These are phyloP conservation scores for Alitta virens DNA, from an alignment of 2,888 invertebrate genomes.

Conservation along the genomic window DNA sequence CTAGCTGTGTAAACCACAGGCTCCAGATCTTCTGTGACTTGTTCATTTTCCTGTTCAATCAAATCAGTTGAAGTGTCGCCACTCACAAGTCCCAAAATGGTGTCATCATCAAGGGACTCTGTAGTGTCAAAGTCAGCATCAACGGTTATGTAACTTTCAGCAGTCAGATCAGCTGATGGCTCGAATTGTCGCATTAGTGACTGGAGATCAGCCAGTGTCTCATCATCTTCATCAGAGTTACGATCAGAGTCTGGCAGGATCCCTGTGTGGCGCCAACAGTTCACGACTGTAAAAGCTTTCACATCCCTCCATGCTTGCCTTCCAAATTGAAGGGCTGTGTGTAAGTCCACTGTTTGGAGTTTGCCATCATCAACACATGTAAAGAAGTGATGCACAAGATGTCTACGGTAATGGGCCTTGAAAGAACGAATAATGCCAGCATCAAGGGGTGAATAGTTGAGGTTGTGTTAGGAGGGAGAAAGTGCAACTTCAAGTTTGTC, in stretches of 20 bases:
- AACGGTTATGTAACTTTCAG: neutral
- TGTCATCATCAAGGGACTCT: neutral
- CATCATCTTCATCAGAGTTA: neutral
- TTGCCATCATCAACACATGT: conserved; percentile 12
- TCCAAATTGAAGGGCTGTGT: conserved; percentile 19
- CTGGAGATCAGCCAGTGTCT: neutral
- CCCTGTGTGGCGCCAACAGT: neutral
- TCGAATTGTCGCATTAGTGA: neutral
- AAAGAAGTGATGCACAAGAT: conserved; percentile 15
- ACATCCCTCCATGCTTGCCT: conserved; percentile 22
- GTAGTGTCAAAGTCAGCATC: neutral
- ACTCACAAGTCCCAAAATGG: neutral
- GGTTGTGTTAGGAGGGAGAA: conserved; percentile 30
- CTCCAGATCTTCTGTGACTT: neutral
- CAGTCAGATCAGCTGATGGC: neutral
- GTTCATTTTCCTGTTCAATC: neutral
- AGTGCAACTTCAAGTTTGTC: conserved; percentile 19
- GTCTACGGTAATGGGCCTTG: conserved; percentile 22
- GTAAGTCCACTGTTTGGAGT: conserved; percentile 17
- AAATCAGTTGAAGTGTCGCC: neutral
- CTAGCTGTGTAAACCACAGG: neutral
- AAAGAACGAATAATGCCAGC: conserved; percentile 28
- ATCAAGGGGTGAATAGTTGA: conserved; percentile 30
- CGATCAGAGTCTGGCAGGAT: neutral
- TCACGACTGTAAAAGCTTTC: neutral